These are phyloP conservation scores for Drosophila rhopaloa DNA, from an alignment of 1,140 invertebrate genomes.

Conservation along the genomic window DNA sequence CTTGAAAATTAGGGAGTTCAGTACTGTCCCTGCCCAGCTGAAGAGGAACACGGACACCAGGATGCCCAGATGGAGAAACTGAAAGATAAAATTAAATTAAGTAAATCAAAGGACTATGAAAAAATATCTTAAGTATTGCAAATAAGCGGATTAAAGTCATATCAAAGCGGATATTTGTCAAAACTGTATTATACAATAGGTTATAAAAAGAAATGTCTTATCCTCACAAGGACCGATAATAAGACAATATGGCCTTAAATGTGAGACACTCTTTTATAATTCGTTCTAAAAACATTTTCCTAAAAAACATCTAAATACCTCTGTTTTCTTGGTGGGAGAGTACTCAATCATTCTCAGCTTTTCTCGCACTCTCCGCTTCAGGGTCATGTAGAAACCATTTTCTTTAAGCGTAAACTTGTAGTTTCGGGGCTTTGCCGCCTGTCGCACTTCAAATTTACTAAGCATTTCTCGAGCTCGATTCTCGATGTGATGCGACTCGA, in stretches of 20 bases:
- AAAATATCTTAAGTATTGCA: no score
- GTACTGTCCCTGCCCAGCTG: constrained; percentile 85
- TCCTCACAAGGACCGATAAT: no score
- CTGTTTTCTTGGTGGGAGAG: constrained; percentile 51
- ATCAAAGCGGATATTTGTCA: no score
- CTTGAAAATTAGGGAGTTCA: constrained; percentile 83
- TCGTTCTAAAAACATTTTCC: no score
- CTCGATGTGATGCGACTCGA: constrained; percentile 88
- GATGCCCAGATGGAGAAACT: constrained; percentile 80
- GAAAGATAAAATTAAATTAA: background rate
- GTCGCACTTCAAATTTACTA: constrained; percentile 87
- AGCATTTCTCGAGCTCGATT: constrained; percentile 86
- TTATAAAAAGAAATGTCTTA: no score
- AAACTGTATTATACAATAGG: no score
- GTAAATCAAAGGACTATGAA: background rate
- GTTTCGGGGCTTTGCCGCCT: constrained; percentile 86
- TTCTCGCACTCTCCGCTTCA: constrained; percentile 87
- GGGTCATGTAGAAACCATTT: constrained; percentile 89
- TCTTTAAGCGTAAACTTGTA: constrained; percentile 89
- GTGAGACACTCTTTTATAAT: no score
- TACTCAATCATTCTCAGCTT: constrained; percentile 85
- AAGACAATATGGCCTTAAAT: no score
- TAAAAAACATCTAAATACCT: constrained; percentile 33
- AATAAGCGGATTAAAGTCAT: no score
- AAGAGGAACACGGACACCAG: constrained; percentile 85